Evolutionary conservation across 2,888 invertebrate species (phyloP), one percentile per base, ranked within the genome.

Genomic region (Cerceris ruficornis): DNA sequence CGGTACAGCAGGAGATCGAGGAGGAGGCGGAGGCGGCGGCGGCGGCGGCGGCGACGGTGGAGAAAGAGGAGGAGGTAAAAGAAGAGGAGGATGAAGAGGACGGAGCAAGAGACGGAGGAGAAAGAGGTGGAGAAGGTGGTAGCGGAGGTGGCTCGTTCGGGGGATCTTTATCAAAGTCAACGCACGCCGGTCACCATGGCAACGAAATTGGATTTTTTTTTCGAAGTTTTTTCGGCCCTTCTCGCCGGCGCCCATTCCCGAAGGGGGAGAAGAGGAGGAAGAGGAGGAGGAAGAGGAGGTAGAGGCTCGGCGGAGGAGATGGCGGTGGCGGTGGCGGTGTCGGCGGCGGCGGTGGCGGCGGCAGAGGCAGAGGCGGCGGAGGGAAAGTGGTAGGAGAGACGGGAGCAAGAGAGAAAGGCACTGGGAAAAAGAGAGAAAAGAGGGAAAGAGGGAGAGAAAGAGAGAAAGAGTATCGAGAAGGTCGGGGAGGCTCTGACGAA

Each of bases 91-190:
- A 62, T 75, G 75, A 17, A 68, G 55, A 70, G 80, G 76, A 70
- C 60, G 75, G 79, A 64, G 83, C 60, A 77, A 69, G 60, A 61
- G 54, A 58, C 39, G 58, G 58, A 62, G 60, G 41, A 57, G 55
- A 59, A 60, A 66, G 72, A 66, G 82, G 76, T 46, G 64, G 68
- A 50, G 81, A 71, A 74, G 77, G 74, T 50, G 78, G 71, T 58
- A 69, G 75, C 61, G 68, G 74, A 52, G 81, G 82, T 71, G 71
- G 77, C 71, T 86, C 86, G 86, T 86, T 87, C 87, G 89, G 87
- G 90, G 90, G 90, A 92, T 92, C 92, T 92, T 92, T 91, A 92
- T 92, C 92, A 92, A 92, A 92, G 92, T 91, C 92, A 91, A 91
- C 90, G 92, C 91, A 90, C 91, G 91, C 91, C 90, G 91, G 91